phyloP scores from a whole-genome alignment of 2,113 vertebrate genomes.

The Pterocles burchelli region DNA sequence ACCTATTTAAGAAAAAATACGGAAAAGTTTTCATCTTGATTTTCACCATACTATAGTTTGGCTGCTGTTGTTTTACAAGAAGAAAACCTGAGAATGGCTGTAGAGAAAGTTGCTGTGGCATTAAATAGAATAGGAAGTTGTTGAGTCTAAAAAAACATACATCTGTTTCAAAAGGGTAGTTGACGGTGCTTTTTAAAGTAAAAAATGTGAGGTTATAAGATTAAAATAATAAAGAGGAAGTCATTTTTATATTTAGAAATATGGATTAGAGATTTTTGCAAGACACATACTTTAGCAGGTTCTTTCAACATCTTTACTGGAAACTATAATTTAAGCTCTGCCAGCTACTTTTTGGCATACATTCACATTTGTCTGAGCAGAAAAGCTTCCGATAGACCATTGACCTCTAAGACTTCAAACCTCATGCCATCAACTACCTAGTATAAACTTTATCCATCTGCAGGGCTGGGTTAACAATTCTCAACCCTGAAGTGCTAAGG shows the following conservation, averaged over 20 bases:
- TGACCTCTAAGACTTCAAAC: neutral
- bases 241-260: conserved; percentile 70
- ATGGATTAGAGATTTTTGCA: conserved; percentile 66
- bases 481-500: neutral
- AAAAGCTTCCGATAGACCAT: neutral
- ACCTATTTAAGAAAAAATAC: neutral
- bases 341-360: neutral
- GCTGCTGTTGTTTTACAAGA: conserved; percentile 29
- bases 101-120: neutral
- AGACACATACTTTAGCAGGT: conserved; percentile 28
- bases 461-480: neutral
- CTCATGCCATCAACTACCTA: neutral
- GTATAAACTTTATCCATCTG: neutral
- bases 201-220: conserved; percentile 56
- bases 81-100: neutral
- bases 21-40: neutral
- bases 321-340: conserved; percentile 60
- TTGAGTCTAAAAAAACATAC: neutral
- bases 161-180: conserved; percentile 11
- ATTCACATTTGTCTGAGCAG: neutral
- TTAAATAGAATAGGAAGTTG: neutral
- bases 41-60: neutral
- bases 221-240: conserved; percentile 70
- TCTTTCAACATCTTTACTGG: conserved; percentile 58
- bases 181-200: conserved; percentile 28